These are phyloP conservation scores for Pseudorectes ferrugineus DNA, from an alignment of 2,113 vertebrate genomes.

Conservation along the genomic window DNA sequence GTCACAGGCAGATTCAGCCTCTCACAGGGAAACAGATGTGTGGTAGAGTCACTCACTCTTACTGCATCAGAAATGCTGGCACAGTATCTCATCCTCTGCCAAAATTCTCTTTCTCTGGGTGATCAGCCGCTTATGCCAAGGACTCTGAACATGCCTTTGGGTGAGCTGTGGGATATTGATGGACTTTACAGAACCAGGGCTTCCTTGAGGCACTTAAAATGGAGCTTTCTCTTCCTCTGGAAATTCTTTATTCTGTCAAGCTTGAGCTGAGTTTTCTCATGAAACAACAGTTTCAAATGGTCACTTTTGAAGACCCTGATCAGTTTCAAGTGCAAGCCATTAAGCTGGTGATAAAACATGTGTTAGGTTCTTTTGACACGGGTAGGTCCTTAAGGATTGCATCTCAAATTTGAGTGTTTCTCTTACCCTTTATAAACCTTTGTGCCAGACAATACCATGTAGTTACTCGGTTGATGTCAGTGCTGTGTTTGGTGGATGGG, in stretches of 20 bases:
- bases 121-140: not conserved
- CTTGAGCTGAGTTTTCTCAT: not conserved
- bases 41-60: not conserved
- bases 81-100: not conserved
- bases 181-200: not conserved
- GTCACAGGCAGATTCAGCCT: slow-evolving; percentile 9
- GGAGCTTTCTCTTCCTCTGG: not conserved
- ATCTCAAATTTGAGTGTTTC: not conserved
- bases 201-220: not conserved
- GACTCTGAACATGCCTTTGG: not conserved
- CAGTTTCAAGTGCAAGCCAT: not conserved
- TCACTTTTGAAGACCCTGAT: not conserved
- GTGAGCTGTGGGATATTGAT: not conserved
- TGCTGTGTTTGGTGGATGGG: not conserved
- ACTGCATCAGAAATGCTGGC: not conserved
- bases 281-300: not conserved
- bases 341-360: not conserved
- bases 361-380: not conserved
- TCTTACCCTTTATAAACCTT: not conserved
- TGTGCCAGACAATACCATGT: not conserved
- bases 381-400: not conserved
- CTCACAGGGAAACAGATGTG: not conserved
- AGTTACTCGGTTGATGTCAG: not conserved
- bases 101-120: not conserved
- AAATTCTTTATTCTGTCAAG: not conserved